These are phyloP conservation scores for Morone saxatilis DNA, from an alignment of 2,113 vertebrate species.

Conservation along the genomic window DNA sequence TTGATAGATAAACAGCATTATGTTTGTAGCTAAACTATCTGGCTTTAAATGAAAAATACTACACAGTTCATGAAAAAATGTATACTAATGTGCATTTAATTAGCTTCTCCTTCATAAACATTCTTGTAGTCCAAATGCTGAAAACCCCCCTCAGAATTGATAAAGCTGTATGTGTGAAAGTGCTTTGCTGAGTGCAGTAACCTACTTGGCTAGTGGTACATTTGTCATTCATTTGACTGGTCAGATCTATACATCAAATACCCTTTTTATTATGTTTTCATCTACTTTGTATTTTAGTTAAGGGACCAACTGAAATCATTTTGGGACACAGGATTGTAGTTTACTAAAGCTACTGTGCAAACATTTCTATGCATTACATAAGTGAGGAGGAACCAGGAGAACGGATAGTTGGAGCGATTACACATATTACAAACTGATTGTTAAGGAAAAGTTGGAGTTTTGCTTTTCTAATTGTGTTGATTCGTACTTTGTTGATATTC, in stretches of 20 bases:
- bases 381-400: slow-evolving; percentile 55
- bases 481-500: slow-evolving; percentile 84
- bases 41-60: slow-evolving; percentile 65
- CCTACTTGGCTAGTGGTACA: slow-evolving; percentile 50
- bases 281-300: slow-evolving; percentile 72
- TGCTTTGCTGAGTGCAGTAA: slow-evolving; percentile 71
- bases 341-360: slow-evolving; percentile 82
- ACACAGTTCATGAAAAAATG: slow-evolving; percentile 56
- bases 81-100: slow-evolving; percentile 58
- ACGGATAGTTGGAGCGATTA: slow-evolving; percentile 49
- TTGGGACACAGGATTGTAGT: slow-evolving; percentile 80
- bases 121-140: slow-evolving; percentile 53
- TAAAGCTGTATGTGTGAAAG: slow-evolving; percentile 57
- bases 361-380: slow-evolving; percentile 87
- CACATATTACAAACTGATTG: slow-evolving; percentile 75
- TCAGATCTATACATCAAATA: slow-evolving; percentile 44
- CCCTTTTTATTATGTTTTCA: slow-evolving; percentile 51
- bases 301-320: slow-evolving; percentile 82
- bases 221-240: slow-evolving; percentile 41
- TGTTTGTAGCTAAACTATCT: slow-evolving; percentile 66
- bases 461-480: slow-evolving; percentile 86
- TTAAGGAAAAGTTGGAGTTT: slow-evolving; percentile 75
- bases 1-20: slow-evolving; percentile 58
- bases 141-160: slow-evolving; percentile 42
- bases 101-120: slow-evolving; percentile 48